Evolutionary conservation across 2,888 invertebrate genomes (phyloP).

Genomic region (Lepidocyrtoides sp.): DNA sequence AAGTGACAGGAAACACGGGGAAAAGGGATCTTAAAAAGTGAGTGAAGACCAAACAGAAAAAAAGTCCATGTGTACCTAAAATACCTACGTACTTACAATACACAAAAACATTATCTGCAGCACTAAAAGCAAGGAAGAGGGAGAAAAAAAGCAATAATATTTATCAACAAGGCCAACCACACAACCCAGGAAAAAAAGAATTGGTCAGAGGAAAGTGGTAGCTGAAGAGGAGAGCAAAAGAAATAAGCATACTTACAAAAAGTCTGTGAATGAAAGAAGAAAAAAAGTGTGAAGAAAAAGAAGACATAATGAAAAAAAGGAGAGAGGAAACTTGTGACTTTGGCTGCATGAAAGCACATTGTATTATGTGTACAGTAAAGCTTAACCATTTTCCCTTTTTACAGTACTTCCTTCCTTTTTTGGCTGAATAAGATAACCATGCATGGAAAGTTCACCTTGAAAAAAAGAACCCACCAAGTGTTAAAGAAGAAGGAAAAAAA

Average conservation of each 20-base stretch:
- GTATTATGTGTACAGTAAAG: neutral
- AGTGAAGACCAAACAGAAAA: slow-evolving; percentile 7
- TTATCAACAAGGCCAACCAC: slow-evolving; percentile 30
- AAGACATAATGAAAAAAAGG: slow-evolving; percentile 33
- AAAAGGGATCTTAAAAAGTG: slow-evolving; percentile 6
- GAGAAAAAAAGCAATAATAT: slow-evolving; percentile 13
- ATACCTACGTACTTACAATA: neutral
- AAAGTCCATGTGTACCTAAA: neutral
- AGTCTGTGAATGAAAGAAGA: neutral
- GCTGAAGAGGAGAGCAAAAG: neutral
- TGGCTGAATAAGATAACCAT: neutral
- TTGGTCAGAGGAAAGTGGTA: slow-evolving; percentile 2
- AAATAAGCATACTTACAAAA: neutral
- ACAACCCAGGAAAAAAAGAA: neutral
- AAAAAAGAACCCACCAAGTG: slow-evolving; percentile 3
- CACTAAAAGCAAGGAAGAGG: neutral
- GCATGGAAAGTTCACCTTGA: slow-evolving; percentile 3
- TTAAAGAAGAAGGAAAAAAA: neutral
- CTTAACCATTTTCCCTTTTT: neutral
- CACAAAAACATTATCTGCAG: neutral
- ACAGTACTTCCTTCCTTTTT: slow-evolving; percentile 19
- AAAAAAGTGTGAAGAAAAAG: neutral
- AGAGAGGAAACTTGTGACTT: slow-evolving; percentile 35
- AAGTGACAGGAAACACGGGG: slow-evolving; percentile 53
- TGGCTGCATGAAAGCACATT: neutral